Evolutionary conservation across 1,140 invertebrate genomes (phyloP), one percentile per base, ranked within the genome.

Genomic region (Polyergus mexicanus): DNA sequence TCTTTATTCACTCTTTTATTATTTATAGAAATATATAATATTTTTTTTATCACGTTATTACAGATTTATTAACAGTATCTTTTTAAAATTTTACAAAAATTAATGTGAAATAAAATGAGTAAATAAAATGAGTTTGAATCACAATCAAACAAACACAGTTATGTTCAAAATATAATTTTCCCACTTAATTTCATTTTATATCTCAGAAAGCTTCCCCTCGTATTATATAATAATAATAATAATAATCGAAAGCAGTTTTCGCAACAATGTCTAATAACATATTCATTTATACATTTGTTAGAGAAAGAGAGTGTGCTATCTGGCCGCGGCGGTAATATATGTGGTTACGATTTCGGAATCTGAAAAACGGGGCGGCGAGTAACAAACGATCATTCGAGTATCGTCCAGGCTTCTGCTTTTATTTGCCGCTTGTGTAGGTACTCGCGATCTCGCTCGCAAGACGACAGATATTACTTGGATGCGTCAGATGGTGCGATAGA

Each of bases 261-360:
- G 47, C n/a, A 62, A 28, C 4, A 60, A 22, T 60, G 11, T 60
- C 25, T 25, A 13, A 13, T 28, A 25, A 13, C 22, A 13, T 25
- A 58, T 75, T 58, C n/a, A 16, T 22, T 38, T 25, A 22, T 11
- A 38, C 1, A 8, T 35, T 25, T 22, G 1, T 44, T 8, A 16
- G 25, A 62, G 60, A 16, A 16, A 2, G 11, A 28, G 4, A 5
- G 5, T 32, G 3, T 32, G 54, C 66, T 71, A 38, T 7, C 60
- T 28, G 60, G 16, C 44, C 66, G 54, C 66, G 54, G 66, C 77
- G 25, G 51, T 83, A 83, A 83, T 83, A 35, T 83, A 83, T 74
- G 68, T 68, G 54, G 78, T 68, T 72, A 81, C 78, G 78, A 81
- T 81, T 71, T 44, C 38, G 65, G 68, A 83, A 83, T 83, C 78